Conservation (phyloP, 2,888 invertebrate genomes). For the Epicampocera succincta region DNA sequence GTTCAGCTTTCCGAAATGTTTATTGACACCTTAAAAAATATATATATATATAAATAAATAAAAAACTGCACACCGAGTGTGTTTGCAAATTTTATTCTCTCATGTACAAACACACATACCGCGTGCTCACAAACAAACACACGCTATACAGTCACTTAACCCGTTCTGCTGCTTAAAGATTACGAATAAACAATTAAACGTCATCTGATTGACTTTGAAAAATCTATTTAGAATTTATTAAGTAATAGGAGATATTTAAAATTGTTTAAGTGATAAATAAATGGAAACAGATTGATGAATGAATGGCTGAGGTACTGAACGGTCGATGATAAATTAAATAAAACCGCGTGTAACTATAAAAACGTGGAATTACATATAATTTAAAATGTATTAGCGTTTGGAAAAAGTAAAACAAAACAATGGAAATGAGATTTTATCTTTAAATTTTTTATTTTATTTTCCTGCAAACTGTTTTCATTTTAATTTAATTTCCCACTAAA, state of each 20-base stretch:
- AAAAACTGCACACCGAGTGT: no score
- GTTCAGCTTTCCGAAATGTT: no score
- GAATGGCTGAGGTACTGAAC: constrained; percentile 7
- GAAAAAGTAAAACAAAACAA: constrained; percentile 6
- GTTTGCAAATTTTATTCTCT: no score
- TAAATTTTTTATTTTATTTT: neutral
- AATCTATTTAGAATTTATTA: constrained; percentile 21
- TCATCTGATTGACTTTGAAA: constrained; percentile 11
- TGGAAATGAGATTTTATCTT: neutral
- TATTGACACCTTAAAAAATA: no score
- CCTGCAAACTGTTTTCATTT: constrained; percentile 17
- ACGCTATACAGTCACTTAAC: neutral
- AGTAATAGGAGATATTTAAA: constrained; percentile 6
- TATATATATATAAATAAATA: no score
- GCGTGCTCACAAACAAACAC: no score
- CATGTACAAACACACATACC: no score
- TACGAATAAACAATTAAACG: constrained; percentile 14
- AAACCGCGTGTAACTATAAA: constrained; percentile 25
- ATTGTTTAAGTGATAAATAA: constrained; percentile 17
- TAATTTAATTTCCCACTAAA: constrained; percentile 19
- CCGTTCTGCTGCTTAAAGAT: neutral
- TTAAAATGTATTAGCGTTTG: constrained; percentile 13
- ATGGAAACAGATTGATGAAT: constrained; percentile 20
- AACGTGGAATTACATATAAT: constrained; percentile 15
- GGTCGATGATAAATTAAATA: constrained; percentile 39